Evolutionary conservation across 2,113 vertebrate species (phyloP).

Genomic region (Misgurnus mizolepis): DNA sequence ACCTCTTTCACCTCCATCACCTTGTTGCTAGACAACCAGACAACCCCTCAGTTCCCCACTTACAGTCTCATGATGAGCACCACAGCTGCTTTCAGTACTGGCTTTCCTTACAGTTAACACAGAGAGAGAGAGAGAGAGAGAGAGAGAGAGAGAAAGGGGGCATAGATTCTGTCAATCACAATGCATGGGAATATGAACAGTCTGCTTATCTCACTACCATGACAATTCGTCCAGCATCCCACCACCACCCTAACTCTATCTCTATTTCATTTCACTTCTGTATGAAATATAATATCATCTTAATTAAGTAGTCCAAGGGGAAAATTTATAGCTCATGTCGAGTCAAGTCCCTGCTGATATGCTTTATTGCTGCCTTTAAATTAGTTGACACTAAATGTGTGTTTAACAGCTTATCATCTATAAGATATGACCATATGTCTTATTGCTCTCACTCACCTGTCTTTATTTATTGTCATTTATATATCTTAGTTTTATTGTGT

Average conservation of each 20-base stretch:
- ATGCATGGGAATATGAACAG: background rate
- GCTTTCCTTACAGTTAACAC: slow-evolving; percentile 5
- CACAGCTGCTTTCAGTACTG: slow-evolving; percentile 5
- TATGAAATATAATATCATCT: no score
- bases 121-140: background rate
- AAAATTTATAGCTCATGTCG: no score
- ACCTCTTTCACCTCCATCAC: slow-evolving; percentile 46
- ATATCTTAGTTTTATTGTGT: background rate
- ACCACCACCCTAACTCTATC: background rate
- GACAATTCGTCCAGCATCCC: background rate
- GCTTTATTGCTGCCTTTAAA: no score
- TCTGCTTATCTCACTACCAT: background rate
- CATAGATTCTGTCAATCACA: slow-evolving; percentile 32
- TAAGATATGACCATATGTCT: no score
- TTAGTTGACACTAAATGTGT: no score
- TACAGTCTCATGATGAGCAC: slow-evolving; percentile 21
- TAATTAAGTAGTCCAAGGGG: no score
- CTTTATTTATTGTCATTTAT: background rate
- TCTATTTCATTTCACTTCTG: background rate
- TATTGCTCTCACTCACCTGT: no score
- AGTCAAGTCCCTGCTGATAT: no score
- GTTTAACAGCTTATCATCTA: no score
- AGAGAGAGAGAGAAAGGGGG: background rate
- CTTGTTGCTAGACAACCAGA: slow-evolving; percentile 50
- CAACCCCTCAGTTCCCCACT: slow-evolving; percentile 17